A percentile compares a stretch with the other conserved stretches of the same genome.
Evolutionary conservation across 2,113 vertebrate species (phyloP).

Genomic region (Corapipo altera): DNA sequence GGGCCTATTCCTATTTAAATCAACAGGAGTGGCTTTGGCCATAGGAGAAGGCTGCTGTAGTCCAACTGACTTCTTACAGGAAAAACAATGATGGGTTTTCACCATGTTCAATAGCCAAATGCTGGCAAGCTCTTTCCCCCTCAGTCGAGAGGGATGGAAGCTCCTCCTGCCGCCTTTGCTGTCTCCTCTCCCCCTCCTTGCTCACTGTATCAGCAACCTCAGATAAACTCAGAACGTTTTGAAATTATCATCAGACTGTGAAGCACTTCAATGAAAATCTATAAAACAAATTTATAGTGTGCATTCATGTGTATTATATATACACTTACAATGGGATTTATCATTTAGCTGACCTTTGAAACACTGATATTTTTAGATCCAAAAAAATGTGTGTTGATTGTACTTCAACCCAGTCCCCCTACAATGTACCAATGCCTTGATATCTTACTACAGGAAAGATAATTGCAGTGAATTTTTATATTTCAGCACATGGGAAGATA

Average conservation of each 20-base stretch:
- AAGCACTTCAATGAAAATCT: constrained; percentile 59
- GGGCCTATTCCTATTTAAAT: neutral
- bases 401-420: neutral
- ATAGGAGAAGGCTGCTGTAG: neutral
- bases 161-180: neutral
- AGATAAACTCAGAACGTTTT: constrained; percentile 24
- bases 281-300: constrained; percentile 63
- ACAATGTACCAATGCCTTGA: constrained; percentile 22
- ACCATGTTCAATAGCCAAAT: neutral
- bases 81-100: neutral
- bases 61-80: neutral
- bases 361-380: constrained; percentile 56
- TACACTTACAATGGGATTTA: constrained; percentile 46
- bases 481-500: constrained; percentile 65
- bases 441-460: constrained; percentile 59
- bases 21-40: neutral
- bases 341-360: constrained; percentile 62
- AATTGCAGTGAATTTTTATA: constrained; percentile 70
- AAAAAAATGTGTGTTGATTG: constrained; percentile 39
- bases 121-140: neutral
- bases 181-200: neutral
- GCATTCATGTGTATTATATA: constrained; percentile 45
- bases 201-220: neutral
- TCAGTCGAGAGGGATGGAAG: rapidly evolving
- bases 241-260: constrained; percentile 55